Percentiles rank a stretch among this genome's conserved stretches.
phyloP scores from a whole-genome alignment of 2,888 invertebrate species.

The Exephanes ischioxanthus region DNA sequence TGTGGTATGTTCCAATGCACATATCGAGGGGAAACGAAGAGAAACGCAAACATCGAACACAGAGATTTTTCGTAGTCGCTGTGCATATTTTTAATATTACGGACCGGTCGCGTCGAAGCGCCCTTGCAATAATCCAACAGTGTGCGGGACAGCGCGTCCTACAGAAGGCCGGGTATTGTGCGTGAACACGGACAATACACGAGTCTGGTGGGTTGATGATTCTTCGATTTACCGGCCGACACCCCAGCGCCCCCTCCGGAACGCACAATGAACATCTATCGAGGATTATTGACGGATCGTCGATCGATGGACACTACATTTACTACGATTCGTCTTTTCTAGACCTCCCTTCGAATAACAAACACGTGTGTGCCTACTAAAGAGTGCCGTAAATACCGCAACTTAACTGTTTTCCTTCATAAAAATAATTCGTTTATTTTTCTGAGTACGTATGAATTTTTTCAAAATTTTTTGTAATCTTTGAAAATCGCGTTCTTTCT shows the following conservation, averaged over 20 bases:
- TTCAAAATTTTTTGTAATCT: too few relatives aligned
- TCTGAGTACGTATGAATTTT: too few relatives aligned
- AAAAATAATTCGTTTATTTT: too few relatives aligned
- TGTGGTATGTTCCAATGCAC: slow-evolving; percentile 5
- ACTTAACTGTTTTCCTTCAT: too few relatives aligned
- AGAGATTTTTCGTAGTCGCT: slow-evolving; percentile 13
- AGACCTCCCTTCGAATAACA: slow-evolving; percentile 2
- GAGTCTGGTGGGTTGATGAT: slow-evolving; percentile 29
- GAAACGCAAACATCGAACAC: slow-evolving; percentile 47
- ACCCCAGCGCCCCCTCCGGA: slow-evolving; percentile 31
- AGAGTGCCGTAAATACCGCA: background rate
- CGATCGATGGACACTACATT: slow-evolving; percentile 37
- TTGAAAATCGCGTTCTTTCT: too few relatives aligned
- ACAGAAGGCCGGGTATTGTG: background rate
- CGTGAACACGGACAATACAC: slow-evolving; percentile 40
- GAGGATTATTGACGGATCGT: slow-evolving; percentile 52
- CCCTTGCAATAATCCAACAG: background rate
- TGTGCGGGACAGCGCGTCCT: background rate
- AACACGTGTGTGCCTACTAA: background rate
- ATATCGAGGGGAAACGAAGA: background rate
- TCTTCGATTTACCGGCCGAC: slow-evolving; percentile 43
- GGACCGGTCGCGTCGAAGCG: background rate
- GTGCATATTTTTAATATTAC: slow-evolving; percentile 58
- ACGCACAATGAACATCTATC: slow-evolving; percentile 12
- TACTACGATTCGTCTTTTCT: slow-evolving; percentile 34